These are phyloP conservation scores for Tenthredo distinguenda DNA, from an alignment of 2,888 invertebrate genomes.

Conservation along the genomic window DNA sequence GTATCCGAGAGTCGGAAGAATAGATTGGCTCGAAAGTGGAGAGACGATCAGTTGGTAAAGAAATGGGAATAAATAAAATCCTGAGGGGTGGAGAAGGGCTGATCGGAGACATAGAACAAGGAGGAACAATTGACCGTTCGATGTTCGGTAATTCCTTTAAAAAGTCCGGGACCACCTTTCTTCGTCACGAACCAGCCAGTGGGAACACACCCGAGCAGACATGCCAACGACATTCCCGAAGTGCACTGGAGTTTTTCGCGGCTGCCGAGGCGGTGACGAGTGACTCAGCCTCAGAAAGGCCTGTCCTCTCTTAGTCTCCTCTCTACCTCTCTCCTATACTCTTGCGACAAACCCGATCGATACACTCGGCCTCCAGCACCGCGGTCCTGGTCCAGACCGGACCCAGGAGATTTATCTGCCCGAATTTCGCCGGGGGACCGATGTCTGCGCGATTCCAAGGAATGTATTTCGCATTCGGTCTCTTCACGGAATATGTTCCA, in stretches of 20 bases:
- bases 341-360: constrained; percentile 46
- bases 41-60: not conserved
- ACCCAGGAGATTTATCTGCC: constrained; percentile 74
- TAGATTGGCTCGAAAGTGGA: not conserved
- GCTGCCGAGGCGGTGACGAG: constrained; percentile 65
- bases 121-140: constrained; percentile 55
- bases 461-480: constrained; percentile 77
- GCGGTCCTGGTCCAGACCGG: constrained; percentile 46
- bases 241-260: constrained; percentile 74
- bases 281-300: constrained; percentile 65
- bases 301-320: constrained; percentile 37
- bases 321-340: constrained; percentile 26
- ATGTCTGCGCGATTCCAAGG: constrained; percentile 69
- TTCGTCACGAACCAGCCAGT: constrained; percentile 67
- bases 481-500: constrained; percentile 71
- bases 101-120: constrained; percentile 57
- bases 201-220: constrained; percentile 71
- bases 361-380: constrained; percentile 45
- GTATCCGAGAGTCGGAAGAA: not conserved
- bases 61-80: constrained; percentile 28
- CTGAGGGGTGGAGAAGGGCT: not conserved
- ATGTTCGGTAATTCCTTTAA: constrained; percentile 52
- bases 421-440: constrained; percentile 68
- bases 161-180: constrained; percentile 60
- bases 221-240: constrained; percentile 76